phyloP scores from a whole-genome alignment of 37 sponge, comb jelly and placozoan genomes.

The Haliclona indistincta region DNA sequence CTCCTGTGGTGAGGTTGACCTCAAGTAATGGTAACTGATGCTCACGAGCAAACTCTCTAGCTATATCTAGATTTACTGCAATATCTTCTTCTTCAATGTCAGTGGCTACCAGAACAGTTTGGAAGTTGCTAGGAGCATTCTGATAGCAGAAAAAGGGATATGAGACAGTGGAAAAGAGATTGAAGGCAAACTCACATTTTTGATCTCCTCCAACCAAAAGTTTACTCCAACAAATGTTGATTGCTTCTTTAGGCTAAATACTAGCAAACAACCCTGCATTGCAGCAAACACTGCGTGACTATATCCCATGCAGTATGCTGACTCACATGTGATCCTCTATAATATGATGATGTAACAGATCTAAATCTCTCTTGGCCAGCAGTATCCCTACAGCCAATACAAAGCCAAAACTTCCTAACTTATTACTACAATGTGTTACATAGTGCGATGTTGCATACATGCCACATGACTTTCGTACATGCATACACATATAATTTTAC shows the following conservation, averaged over 20 bases:
- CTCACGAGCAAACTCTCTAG: slow-evolving; percentile 47
- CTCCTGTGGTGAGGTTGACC: slow-evolving; percentile 7
- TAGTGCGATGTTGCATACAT: too few relatives aligned
- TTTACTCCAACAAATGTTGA: slow-evolving; percentile 54
- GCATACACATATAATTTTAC: slow-evolving; percentile 6
- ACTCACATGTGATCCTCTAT: slow-evolving; percentile 77
- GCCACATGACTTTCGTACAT: background rate
- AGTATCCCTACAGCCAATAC: slow-evolving; percentile 62
- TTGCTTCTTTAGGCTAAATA: slow-evolving; percentile 27
- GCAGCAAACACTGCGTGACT: background rate
- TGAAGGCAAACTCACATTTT: slow-evolving; percentile 14
- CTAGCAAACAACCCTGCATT: slow-evolving; percentile 65
- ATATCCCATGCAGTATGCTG: background rate
- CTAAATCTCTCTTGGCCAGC: slow-evolving; percentile 79
- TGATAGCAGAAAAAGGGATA: slow-evolving; percentile 7
- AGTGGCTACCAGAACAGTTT: slow-evolving; percentile 48
- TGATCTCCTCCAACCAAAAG: slow-evolving; percentile 73
- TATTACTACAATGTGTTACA: background rate
- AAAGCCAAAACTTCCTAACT: background rate
- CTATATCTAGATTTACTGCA: slow-evolving; percentile 31
- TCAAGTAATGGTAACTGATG: slow-evolving; percentile 34
- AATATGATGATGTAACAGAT: slow-evolving; percentile 80
- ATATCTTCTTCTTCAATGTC: background rate
- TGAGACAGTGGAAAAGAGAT: background rate
- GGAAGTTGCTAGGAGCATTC: slow-evolving; percentile 54